Evolutionary conservation across 2,113 vertebrate species (phyloP), one percentile per base, ranked within the genome.

Genomic region (Oceanites oceanicus): DNA sequence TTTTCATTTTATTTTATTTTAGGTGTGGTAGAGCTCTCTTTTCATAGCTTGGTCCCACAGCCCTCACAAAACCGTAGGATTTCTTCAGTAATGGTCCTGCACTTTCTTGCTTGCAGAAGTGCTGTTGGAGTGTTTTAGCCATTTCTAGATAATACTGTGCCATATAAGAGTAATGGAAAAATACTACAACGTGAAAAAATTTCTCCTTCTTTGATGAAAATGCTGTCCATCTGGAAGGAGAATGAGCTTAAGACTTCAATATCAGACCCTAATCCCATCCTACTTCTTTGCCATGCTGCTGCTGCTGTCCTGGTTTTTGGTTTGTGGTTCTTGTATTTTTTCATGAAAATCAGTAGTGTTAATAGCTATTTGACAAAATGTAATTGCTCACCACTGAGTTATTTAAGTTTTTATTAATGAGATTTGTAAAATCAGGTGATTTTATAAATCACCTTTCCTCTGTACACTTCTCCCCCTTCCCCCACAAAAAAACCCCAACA

Each of bases 391-490:
- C 8, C 13, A 49, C 6, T 73, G 30, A 42, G 2, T 11, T 59
- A 61, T 47, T 29, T 65, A 40, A 44, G 4, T 30, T 77, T 75
- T 80, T 83, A 53, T 66, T 45, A 55, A 66, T 45, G 19, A 42
- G 8, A 29, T 63, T 34, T 63, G 5, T n/a, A 74, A 90, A 88
- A 80, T 55, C 9, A 50, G 23, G 7, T 14, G 18, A 10, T 67
- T 86, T 78, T 67, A 12, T 30, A 53, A 75, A 36, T 44, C 4
- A 20, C 0, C 2, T 61, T 85, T 49, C 6, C 22, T 73, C 16
- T 76, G 4, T 65, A 21, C 3, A 6, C 5, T 42, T 42, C 3
- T 9, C 15, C 0, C 18, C 4, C 11, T 19, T 4, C 5, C 36
- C 9, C 4, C 9, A 2, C 2, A 9, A 80, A 68, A 44, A 25